Conservation (phyloP, 2,113 vertebrate genomes). For the Cochlearius cochlearius region DNA sequence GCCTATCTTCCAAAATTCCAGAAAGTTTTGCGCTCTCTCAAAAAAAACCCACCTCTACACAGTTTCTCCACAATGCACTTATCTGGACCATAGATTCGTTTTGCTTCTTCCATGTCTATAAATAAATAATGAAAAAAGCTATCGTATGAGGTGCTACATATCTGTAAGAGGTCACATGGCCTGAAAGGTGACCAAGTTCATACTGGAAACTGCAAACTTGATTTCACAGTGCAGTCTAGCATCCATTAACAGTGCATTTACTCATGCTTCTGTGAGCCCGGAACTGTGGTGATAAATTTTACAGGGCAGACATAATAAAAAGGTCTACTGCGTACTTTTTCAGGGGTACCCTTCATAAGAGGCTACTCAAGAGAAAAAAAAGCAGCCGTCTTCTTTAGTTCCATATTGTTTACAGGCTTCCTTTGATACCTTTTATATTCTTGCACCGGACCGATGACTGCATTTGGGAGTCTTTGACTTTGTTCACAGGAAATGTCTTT, state of each 20-base stretch:
- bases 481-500: not conserved
- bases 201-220: not conserved
- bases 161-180: not conserved
- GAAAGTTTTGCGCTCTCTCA: not conserved
- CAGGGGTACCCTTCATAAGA: not conserved
- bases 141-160: not conserved
- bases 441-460: not conserved
- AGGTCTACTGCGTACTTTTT: not conserved
- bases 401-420: not conserved
- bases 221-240: not conserved
- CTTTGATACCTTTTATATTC: not conserved
- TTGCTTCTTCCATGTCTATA: not conserved
- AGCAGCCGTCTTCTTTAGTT: not conserved
- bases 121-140: slow-evolving; percentile 43
- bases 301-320: not conserved
- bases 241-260: not conserved
- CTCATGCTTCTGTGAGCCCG: not conserved
- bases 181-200: not conserved
- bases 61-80: not conserved
- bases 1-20: not conserved
- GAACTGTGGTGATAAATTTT: not conserved
- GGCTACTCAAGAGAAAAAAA: not conserved
- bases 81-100: not conserved
- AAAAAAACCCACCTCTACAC: not conserved
- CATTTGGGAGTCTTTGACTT: not conserved